phyloP scores from a whole-genome alignment of 2,113 vertebrate species.

The Psilopsiagon aymara region DNA sequence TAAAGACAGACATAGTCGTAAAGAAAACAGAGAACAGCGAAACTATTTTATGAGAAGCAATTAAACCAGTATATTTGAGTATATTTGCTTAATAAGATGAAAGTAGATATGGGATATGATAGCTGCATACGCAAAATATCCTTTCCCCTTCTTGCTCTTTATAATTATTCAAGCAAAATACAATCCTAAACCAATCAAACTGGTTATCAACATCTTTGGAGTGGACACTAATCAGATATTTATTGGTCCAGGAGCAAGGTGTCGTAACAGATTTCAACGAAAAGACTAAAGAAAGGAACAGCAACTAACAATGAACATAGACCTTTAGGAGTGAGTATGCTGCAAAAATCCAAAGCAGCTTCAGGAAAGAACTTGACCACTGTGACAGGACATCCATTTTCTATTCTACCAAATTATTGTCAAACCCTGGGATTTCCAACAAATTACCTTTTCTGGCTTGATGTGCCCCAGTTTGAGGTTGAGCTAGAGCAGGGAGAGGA shows the following conservation, averaged over 20 bases:
- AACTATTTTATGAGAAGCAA: background rate
- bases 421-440: background rate
- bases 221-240: background rate
- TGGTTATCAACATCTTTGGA: background rate
- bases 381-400: background rate
- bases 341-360: background rate
- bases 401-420: background rate
- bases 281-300: background rate
- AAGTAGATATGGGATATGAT: background rate
- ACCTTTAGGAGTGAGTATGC: background rate
- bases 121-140: background rate
- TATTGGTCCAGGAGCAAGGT: background rate
- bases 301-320: background rate
- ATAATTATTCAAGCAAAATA: background rate
- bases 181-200: background rate
- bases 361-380: background rate
- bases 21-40: background rate
- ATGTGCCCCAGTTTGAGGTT: background rate
- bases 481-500: background rate
- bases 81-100: background rate
- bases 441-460: background rate
- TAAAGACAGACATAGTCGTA: background rate
- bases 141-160: background rate
- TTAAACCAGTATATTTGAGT: accelerated
- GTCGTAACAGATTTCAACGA: background rate